Percentiles rank a stretch among this genome's conserved stretches.
Evolutionary conservation across 1,140 invertebrate species (phyloP).

Genomic region (Orussus abietinus): DNA sequence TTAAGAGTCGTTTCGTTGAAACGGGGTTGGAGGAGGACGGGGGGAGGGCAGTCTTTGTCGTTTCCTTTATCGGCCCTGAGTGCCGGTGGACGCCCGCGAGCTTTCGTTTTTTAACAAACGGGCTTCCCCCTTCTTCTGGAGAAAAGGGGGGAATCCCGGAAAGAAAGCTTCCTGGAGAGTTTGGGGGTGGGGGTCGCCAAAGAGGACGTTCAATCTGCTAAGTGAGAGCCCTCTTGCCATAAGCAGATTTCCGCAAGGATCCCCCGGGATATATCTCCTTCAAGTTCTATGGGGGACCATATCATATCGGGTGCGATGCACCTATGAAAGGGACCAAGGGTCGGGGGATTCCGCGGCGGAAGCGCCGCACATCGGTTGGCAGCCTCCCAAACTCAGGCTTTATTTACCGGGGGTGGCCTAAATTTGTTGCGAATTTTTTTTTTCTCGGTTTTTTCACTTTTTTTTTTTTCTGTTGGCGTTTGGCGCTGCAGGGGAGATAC

Average conservation of each 20-base stretch:
- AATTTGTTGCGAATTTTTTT: too few species aligned
- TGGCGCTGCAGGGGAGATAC: too few species aligned
- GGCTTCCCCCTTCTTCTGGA: too few species aligned
- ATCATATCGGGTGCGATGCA: conserved; percentile 1
- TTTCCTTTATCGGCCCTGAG: conserved; percentile 1
- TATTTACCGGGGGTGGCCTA: too few species aligned
- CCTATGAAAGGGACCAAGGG: too few species aligned
- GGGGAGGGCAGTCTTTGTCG: not conserved
- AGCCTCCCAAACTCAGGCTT: too few species aligned
- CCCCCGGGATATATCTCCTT: conserved; percentile 5
- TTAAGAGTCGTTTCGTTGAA: too few species aligned
- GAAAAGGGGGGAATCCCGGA: too few species aligned
- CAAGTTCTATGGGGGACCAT: conserved; percentile 13
- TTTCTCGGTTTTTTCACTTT: too few species aligned
- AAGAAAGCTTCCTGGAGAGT: not conserved
- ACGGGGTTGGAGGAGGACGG: not conserved
- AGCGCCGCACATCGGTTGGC: too few species aligned
- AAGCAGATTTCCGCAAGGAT: not conserved
- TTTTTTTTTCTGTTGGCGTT: too few species aligned
- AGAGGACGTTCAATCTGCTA: conserved; percentile 30
- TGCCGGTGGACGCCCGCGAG: not conserved
- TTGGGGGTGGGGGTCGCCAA: not conserved
- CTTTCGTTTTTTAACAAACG: conserved; percentile 4
- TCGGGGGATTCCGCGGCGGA: too few species aligned
- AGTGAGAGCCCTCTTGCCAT: conserved; percentile 28